Evolutionary conservation across 2,888 invertebrate genomes (phyloP).

Genomic region (Harpalus rufipes): DNA sequence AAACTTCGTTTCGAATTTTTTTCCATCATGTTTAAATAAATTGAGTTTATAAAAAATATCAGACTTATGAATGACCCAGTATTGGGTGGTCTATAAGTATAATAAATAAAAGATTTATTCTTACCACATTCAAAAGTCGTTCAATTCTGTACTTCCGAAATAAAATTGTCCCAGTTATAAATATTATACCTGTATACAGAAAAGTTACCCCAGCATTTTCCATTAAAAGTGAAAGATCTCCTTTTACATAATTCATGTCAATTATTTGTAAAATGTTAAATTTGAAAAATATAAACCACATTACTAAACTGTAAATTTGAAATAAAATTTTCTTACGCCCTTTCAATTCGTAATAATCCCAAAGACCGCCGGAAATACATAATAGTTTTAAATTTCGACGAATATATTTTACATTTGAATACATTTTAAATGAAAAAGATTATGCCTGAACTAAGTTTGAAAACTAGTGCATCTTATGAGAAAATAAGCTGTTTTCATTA

Average conservation of each 20-base stretch:
- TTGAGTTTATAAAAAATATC: no score
- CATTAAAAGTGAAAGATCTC: constrained; percentile 30
- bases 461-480: no score
- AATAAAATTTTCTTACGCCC: neutral
- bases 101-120: neutral
- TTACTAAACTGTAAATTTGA: constrained; percentile 26
- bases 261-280: constrained; percentile 33
- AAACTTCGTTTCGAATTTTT: no score
- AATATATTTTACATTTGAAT: constrained; percentile 25
- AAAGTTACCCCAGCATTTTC: constrained; percentile 32
- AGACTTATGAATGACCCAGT: no score
- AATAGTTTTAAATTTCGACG: constrained; percentile 14
- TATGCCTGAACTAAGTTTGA: no score
- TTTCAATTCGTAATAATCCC: constrained; percentile 24
- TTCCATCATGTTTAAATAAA: no score
- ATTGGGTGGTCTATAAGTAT: no score
- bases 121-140: constrained; percentile 21
- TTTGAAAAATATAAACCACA: neutral
- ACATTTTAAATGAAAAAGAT: no score
- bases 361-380: constrained; percentile 35
- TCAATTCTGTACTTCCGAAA: constrained; percentile 13
- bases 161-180: constrained; percentile 19
- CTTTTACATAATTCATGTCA: constrained; percentile 12
- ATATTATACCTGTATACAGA: neutral
- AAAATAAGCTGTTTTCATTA: no score